These are phyloP conservation scores for Parnassius orleans DNA, from an alignment of 2,888 invertebrate genomes.

Conservation along the genomic window DNA sequence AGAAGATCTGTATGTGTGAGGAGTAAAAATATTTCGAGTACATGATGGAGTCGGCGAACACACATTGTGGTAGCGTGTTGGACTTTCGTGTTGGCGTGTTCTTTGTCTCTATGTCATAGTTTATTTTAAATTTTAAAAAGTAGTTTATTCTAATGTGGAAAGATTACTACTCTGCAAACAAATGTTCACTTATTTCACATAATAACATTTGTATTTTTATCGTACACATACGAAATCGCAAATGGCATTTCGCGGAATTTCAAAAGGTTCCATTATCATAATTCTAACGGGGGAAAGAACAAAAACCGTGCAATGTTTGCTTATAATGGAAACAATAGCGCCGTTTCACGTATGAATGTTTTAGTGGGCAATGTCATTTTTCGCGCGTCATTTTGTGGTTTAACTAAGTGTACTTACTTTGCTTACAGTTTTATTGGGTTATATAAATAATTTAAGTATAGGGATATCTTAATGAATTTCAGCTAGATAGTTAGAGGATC, in stretches of 20 bases:
- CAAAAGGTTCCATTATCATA: constrained; percentile 61
- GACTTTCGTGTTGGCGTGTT: no score
- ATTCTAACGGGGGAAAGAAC: constrained; percentile 55
- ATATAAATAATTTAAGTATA: background rate
- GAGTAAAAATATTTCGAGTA: no score
- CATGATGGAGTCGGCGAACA: no score
- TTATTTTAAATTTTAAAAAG: no score
- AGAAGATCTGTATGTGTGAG: no score
- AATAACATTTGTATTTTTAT: constrained; percentile 27
- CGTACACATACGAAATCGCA: constrained; percentile 34
- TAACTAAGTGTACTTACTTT: constrained; percentile 16
- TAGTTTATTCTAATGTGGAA: background rate
- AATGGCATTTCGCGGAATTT: constrained; percentile 44
- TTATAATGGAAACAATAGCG: constrained; percentile 68
- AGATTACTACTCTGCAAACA: constrained; percentile 9
- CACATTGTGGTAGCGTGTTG: no score
- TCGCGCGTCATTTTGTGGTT: background rate
- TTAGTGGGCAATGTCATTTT: constrained; percentile 42
- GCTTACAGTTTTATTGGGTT: constrained; percentile 2
- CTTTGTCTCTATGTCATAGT: no score
- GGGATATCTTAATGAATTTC: no score
- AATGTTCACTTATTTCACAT: constrained; percentile 16
- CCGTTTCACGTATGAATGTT: constrained; percentile 58
- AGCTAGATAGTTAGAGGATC: no score
- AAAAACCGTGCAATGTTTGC: constrained; percentile 57